Evolutionary conservation across 2,888 invertebrate species (phyloP).

Genomic region (Peribatodes rhomboidaria): DNA sequence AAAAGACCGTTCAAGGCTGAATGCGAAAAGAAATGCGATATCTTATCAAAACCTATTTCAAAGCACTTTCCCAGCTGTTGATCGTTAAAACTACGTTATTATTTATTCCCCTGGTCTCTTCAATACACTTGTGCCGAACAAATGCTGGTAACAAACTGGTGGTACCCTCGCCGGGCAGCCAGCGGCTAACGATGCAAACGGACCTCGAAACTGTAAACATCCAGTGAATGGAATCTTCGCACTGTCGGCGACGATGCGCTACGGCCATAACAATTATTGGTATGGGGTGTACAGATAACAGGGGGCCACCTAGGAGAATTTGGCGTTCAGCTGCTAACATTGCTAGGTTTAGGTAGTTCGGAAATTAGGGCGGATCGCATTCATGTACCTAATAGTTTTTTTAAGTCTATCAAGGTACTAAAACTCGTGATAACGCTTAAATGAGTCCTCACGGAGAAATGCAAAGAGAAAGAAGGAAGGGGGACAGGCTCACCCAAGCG

Average conservation of each 20-base stretch:
- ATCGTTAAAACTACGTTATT: constrained; percentile 42
- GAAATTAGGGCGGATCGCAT: too few species aligned
- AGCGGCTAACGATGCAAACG: constrained; percentile 78
- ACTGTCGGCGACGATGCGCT: constrained; percentile 37
- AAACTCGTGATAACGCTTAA: too few species aligned
- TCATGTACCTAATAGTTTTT: too few species aligned
- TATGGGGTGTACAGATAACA: constrained; percentile 41
- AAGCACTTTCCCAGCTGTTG: constrained; percentile 34
- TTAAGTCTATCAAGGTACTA: too few species aligned
- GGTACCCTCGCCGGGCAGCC: constrained; percentile 56
- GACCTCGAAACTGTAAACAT: constrained; percentile 80
- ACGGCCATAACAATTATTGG: constrained; percentile 43
- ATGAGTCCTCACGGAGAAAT: too few species aligned
- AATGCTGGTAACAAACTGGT: constrained; percentile 75
- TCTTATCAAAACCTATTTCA: constrained; percentile 26
- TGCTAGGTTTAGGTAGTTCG: neutral
- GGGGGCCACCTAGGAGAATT: constrained; percentile 42
- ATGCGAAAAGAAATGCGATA: constrained; percentile 20
- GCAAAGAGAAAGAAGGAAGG: too few species aligned
- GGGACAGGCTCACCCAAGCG: too few species aligned
- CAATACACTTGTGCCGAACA: constrained; percentile 62
- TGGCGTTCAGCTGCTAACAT: neutral
- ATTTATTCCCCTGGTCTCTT: constrained; percentile 30
- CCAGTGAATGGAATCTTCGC: constrained; percentile 78
- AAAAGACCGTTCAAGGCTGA: neutral